phyloP scores from a whole-genome alignment of 2,113 vertebrate species.

The Pseudorectes ferrugineus region DNA sequence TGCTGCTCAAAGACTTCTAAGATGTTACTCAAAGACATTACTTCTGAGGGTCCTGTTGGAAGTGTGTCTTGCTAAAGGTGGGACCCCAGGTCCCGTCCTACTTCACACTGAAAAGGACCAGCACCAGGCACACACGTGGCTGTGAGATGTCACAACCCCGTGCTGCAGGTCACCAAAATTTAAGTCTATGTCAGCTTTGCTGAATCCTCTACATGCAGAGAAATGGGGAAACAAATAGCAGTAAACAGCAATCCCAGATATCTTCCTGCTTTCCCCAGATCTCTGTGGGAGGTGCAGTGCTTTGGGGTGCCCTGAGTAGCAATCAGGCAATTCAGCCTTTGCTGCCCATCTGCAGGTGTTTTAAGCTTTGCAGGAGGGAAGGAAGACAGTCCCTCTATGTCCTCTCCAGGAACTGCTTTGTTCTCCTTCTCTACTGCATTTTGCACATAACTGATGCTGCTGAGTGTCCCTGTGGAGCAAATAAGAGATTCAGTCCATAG shows the following conservation, averaged over 20 bases:
- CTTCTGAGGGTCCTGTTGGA: neutral
- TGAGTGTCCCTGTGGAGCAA: constrained; percentile 8
- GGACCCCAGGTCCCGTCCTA: neutral
- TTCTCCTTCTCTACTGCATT: neutral
- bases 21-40: neutral
- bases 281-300: neutral
- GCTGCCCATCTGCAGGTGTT: neutral
- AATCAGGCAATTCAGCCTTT: neutral
- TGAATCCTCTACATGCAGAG: neutral
- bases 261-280: neutral
- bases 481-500: neutral
- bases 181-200: neutral
- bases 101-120: neutral
- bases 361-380: neutral
- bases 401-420: neutral
- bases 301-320: neutral
- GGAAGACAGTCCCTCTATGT: neutral
- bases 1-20: neutral
- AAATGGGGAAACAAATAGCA: neutral
- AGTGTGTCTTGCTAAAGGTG: neutral
- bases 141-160: neutral
- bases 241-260: neutral
- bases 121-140: neutral
- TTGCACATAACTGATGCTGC: neutral
- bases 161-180: neutral